Conservation (phyloP, 2,797 vertebrate genomes). For the Eidolon dupreanum region DNA sequence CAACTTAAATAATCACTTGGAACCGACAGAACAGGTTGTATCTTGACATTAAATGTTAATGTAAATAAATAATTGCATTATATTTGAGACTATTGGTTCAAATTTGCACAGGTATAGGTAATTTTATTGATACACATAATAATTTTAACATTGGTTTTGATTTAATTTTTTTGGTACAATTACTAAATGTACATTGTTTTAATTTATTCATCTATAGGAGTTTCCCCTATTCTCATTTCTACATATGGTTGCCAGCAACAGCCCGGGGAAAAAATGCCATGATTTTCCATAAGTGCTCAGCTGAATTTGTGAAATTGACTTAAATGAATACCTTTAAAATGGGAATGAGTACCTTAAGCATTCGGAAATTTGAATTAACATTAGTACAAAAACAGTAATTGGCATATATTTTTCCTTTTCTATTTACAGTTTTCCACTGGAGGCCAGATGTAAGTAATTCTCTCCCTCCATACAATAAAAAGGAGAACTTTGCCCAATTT, state of each 20-base stretch:
- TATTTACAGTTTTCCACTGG: background rate
- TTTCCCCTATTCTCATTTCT: background rate
- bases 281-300: background rate
- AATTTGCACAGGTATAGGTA: background rate
- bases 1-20: background rate
- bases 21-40: background rate
- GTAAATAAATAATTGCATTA: background rate
- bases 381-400: background rate
- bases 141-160: background rate
- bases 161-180: background rate
- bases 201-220: background rate
- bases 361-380: background rate
- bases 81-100: background rate
- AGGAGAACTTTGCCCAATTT: background rate
- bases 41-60: background rate
- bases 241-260: background rate
- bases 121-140: background rate
- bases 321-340: background rate
- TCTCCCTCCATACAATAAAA: background rate
- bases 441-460: background rate
- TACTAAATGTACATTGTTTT: background rate
- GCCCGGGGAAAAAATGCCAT: background rate
- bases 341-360: background rate
- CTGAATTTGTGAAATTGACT: background rate
- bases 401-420: background rate